Evolutionary conservation across 2,113 vertebrate genomes (phyloP).

Genomic region (Misgurnus anguillicaudatus): DNA sequence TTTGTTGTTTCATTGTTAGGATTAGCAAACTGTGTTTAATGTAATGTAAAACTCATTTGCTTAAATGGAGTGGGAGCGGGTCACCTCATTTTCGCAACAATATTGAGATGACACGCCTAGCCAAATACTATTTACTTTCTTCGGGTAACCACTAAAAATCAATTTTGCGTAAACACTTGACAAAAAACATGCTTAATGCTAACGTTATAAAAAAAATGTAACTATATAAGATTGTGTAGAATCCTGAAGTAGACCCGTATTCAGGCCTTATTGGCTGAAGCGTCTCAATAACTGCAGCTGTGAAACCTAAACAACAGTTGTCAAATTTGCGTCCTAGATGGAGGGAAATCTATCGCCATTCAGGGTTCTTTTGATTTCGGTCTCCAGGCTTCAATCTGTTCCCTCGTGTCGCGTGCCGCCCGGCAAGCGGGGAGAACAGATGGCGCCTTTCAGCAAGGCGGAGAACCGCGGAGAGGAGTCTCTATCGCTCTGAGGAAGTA

Average conservation of each 20-base stretch:
- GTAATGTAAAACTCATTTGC: too few species aligned
- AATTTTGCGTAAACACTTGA: too few species aligned
- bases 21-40: not conserved
- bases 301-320: constrained; percentile 42
- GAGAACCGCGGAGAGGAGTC: constrained; percentile 1
- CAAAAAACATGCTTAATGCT: too few species aligned
- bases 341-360: constrained; percentile 1
- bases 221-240: too few species aligned
- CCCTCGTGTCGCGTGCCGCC: constrained; percentile 27
- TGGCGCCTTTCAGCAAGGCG: constrained; percentile 52
- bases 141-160: too few species aligned
- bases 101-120: too few species aligned
- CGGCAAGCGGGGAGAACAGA: constrained; percentile 46
- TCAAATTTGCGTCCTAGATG: constrained; percentile 34
- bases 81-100: too few species aligned
- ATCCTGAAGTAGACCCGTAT: not conserved
- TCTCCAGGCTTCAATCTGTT: constrained; percentile 56
- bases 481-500: not conserved
- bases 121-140: too few species aligned
- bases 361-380: constrained; percentile 48
- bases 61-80: too few species aligned
- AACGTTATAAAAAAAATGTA: too few species aligned
- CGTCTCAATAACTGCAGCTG: constrained; percentile 14
- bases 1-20: not conserved
- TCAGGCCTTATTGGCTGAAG: not conserved